A percentile compares a stretch with the other conserved stretches of the same genome.
These are phyloP conservation scores for Pseudococcus longispinus DNA, from an alignment of 2,888 invertebrate genomes.

Conservation along the genomic window DNA sequence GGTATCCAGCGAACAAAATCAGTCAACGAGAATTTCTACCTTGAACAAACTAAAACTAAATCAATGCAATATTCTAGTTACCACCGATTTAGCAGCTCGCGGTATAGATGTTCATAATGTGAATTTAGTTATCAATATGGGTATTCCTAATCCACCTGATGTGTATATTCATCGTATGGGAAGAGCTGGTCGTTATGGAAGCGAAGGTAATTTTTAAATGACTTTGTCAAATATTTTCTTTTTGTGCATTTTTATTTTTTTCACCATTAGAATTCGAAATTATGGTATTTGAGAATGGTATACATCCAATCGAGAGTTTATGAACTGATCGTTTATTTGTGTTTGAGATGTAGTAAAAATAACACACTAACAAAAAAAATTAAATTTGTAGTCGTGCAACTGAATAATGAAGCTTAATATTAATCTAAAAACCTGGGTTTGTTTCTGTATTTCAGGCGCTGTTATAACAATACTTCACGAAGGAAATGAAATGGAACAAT, in stretches of 20 bases:
- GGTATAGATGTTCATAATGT: conserved; percentile 95
- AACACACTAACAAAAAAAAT: not conserved
- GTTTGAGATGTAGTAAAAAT: not conserved
- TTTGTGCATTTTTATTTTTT: not conserved
- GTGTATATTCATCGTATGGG: conserved; percentile 95
- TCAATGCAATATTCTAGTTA: conserved; percentile 74
- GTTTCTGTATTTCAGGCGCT: conserved; percentile 10
- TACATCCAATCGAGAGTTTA: not conserved
- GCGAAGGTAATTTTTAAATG: conserved; percentile 68
- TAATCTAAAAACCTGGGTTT: not conserved
- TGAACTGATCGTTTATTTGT: not conserved
- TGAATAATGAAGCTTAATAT: too few relatives aligned
- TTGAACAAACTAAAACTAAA: conserved; percentile 57
- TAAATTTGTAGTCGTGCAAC: not conserved
- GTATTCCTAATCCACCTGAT: conserved; percentile 78
- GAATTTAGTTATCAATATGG: conserved; percentile 91
- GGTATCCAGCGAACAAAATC: conserved; percentile 58
- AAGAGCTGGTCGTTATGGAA: conserved; percentile 92
- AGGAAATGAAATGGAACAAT: conserved; percentile 40
- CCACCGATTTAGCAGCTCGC: conserved; percentile 89
- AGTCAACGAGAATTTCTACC: conserved; percentile 57
- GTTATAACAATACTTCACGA: conserved; percentile 48
- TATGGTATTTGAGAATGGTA: not conserved
- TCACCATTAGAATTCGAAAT: not conserved
- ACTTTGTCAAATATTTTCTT: not conserved